These are phyloP conservation scores for Falco punctatus DNA, from an alignment of 2,113 vertebrate genomes.

Conservation along the genomic window DNA sequence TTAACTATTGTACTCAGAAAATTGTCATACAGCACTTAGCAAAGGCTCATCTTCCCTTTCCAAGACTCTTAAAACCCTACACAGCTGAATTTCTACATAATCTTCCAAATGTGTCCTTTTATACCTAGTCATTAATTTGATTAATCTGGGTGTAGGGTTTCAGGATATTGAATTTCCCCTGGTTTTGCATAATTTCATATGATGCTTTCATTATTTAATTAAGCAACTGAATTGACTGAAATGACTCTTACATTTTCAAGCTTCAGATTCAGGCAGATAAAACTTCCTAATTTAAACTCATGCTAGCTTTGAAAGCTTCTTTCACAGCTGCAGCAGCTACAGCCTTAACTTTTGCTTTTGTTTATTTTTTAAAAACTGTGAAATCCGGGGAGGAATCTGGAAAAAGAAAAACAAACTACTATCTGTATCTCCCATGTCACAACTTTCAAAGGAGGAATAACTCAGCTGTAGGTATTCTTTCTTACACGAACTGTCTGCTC, in stretches of 20 bases:
- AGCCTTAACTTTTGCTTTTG: neutral
- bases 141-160: neutral
- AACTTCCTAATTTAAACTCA: conserved; percentile 27
- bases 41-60: neutral
- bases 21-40: neutral
- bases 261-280: conserved; percentile 21
- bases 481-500: neutral
- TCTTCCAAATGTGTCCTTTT: conserved; percentile 10
- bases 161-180: conserved; percentile 44
- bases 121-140: conserved; percentile 46
- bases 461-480: neutral
- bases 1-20: neutral
- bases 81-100: conserved; percentile 21
- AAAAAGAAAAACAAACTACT: neutral
- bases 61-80: neutral
- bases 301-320: neutral
- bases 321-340: neutral
- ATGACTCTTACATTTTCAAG: conserved; percentile 5
- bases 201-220: conserved; percentile 49
- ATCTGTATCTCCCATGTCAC: neutral
- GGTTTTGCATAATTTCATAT: conserved; percentile 45
- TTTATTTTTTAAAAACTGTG: neutral
- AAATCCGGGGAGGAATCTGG: neutral
- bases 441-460: neutral
- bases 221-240: conserved; percentile 23